Conservation (phyloP, 2,113 vertebrate species). For the Nyctereutes procyonoides region DNA sequence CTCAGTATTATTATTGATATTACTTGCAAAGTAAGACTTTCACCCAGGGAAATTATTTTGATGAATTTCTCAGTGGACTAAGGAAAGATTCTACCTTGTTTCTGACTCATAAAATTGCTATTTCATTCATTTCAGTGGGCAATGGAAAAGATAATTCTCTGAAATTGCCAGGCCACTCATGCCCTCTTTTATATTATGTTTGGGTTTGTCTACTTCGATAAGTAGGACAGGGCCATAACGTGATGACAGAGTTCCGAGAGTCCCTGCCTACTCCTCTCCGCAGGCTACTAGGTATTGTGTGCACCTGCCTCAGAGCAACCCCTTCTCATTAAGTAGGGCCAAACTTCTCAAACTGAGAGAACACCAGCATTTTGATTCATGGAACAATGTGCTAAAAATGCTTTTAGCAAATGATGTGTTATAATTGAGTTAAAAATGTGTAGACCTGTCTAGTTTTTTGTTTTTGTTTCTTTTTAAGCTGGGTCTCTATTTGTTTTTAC, state of each 20-base stretch:
- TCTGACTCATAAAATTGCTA: neutral
- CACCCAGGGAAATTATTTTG: constrained; percentile 32
- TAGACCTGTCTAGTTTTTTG: neutral
- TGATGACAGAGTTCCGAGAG: neutral
- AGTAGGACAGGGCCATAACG: neutral
- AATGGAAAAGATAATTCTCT: constrained; percentile 4
- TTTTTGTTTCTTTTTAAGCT: neutral
- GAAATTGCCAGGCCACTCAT: neutral
- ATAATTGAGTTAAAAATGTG: constrained; percentile 47
- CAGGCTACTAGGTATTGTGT: neutral
- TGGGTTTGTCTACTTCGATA: constrained; percentile 8
- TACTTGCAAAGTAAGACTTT: neutral
- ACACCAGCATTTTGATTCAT: neutral
- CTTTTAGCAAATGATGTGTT: constrained; percentile 30
- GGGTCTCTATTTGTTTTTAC: constrained; percentile 1
- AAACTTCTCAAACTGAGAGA: constrained; percentile 23
- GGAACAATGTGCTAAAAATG: constrained; percentile 37
- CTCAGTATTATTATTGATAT: constrained; percentile 6
- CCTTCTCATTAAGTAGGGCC: neutral
- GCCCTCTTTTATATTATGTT: neutral
- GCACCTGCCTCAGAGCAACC: neutral
- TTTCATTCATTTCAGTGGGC: constrained; percentile 43
- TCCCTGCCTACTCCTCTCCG: neutral
- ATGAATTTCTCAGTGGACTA: constrained; percentile 19
- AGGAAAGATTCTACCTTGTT: constrained; percentile 21